Conservation (phyloP, 2,113 vertebrate species). For the Microcebus jonahi region DNA sequence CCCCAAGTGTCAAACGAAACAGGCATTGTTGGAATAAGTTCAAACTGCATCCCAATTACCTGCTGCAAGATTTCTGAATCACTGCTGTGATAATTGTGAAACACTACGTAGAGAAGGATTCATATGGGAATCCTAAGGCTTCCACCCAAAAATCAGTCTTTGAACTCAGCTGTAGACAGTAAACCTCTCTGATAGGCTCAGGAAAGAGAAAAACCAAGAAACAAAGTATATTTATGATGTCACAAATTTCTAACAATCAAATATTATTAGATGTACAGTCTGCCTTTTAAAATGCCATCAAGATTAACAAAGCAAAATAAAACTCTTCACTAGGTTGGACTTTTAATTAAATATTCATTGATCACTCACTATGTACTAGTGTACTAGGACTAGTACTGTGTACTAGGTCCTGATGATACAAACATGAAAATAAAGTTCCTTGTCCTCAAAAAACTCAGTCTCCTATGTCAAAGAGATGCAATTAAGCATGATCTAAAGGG, state of each 20-base stretch:
- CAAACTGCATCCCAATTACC: conserved; percentile 48
- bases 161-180: background rate
- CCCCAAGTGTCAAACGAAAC: conserved; percentile 39
- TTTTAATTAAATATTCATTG: background rate
- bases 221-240: background rate
- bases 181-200: conserved; percentile 11
- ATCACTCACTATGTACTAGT: background rate
- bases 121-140: background rate
- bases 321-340: background rate
- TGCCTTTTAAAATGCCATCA: conserved; percentile 34
- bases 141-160: conserved; percentile 28
- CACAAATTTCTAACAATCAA: conserved; percentile 24
- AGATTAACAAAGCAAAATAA: conserved; percentile 37
- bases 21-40: background rate
- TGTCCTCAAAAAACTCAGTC: conserved; percentile 16
- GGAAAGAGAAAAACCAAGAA: background rate
- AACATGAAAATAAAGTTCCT: conserved; percentile 12
- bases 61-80: conserved; percentile 52
- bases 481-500: background rate
- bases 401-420: background rate
- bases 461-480: background rate
- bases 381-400: background rate
- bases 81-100: background rate
- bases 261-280: background rate
- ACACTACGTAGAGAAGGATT: background rate